These are phyloP conservation scores for Alosa sapidissima DNA, from an alignment of 2,797 vertebrate species.

Conservation along the genomic window DNA sequence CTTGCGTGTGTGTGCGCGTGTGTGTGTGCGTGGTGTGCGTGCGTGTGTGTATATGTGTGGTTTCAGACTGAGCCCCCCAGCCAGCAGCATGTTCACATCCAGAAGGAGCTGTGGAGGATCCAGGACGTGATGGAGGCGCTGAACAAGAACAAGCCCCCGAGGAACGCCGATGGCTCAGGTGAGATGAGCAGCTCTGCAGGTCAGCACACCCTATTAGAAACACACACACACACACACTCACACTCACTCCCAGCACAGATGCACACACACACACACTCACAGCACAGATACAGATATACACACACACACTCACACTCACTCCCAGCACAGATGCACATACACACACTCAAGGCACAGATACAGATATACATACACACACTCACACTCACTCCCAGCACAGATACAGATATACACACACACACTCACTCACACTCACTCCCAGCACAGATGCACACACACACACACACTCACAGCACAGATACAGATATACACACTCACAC, in stretches of 20 bases:
- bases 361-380: slow-evolving; percentile 91
- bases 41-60: slow-evolving; percentile 7
- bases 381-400: slow-evolving; percentile 78
- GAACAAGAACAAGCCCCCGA: slow-evolving; percentile 87
- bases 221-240: not conserved
- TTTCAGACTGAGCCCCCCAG: slow-evolving; percentile 90
- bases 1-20: too few relatives aligned
- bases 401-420: not conserved
- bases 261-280: not conserved
- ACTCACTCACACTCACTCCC: slow-evolving; percentile 32
- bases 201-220: not conserved
- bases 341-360: slow-evolving; percentile 47
- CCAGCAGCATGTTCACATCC: slow-evolving; percentile 90
- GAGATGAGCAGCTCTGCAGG: not conserved
- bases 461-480: slow-evolving; percentile 97
- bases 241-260: not conserved
- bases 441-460: slow-evolving; percentile 90
- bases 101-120: slow-evolving; percentile 97
- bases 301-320: slow-evolving; percentile 86
- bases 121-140: slow-evolving; percentile 96
- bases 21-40: too few relatives aligned
- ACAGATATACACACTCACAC: slow-evolving; percentile 82
- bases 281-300: slow-evolving; percentile 77
- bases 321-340: slow-evolving; percentile 84
- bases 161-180: slow-evolving; percentile 58